Evolutionary conservation across 2,797 vertebrate genomes (phyloP), one percentile per base, ranked within the genome.

Genomic region (Rhinella marina): DNA sequence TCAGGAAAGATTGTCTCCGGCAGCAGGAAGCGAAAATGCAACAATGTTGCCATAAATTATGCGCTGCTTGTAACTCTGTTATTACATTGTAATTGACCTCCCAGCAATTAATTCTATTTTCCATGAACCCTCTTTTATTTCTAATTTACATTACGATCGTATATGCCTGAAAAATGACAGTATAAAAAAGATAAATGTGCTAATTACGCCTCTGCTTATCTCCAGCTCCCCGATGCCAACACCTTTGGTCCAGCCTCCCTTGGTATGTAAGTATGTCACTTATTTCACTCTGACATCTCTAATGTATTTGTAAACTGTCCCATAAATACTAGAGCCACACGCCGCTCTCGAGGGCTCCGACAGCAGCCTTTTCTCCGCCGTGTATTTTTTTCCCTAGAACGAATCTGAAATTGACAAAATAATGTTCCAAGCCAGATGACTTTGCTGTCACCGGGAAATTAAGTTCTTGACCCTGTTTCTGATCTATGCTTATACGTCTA

Each of bases 111-210:
- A 98, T 98, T 99, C 97, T 98, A 98, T 99, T 99, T 97, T 97
- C 96, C 94, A 94, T 96, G 96, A 97, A 98, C 97, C 97, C 98
- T 98, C 98, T 98, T 99, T 96, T 99, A 98, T 97, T 98, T 98
- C 97, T 98, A 98, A 99, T 99, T 99, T 99, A 99, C 98, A 99
- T 99, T 98, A 98, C 95, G 97, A 98, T 99, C 98, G 97, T 99
- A 99, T 98, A 98, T 96, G 97, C 98, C 97, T 99, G 97, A 99
- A 98, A 99, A 99, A 99, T 98, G 97, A 98, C 98, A 99, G 98
- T 96, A 96, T 99, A 99, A 99, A 99, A 99, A 99, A 99, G 98
- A 99, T 99, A 97, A 99, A 99, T 99, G 98, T 98, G 97, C 97
- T 99, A 99, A 99, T 99, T 99, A 99, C 97, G 95, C 95, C 96